Evolutionary conservation across 1,140 invertebrate genomes (phyloP), one percentile per base, ranked within the genome.

Genomic region (Luehdorfia chinensis): DNA sequence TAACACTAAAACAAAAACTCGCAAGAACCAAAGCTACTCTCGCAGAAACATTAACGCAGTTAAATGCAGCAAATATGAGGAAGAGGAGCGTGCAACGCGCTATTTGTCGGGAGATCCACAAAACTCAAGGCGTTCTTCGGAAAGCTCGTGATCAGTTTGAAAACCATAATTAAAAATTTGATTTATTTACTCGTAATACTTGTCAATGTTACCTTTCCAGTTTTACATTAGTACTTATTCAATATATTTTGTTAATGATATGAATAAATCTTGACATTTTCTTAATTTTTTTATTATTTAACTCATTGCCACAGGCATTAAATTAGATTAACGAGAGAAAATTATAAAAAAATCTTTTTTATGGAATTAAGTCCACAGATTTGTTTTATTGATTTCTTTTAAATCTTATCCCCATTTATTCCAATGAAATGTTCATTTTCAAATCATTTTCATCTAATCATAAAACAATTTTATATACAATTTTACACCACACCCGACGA

Each of bases 41-140:
- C 16, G 89, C 90, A 45, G 88, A 90, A 36, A 90, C 91, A 5
- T 66, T 89, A 9, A 75, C 78, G 21, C 89, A 91, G 59, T 69
- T 91, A 7, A 88, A 87, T 47, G 79, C 88, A 4, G 87, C 89
- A 2, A 90, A 91, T 61, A 83, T 89, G 66, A 81, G 86, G 34
- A 91, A 91, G 55, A 80, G 86, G 36, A 88, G 84, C 59, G 89
- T 90, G 2, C 89, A 91, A 55, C 87, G 88, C 31, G 89, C 89
- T 15, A 91, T 91, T 58, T 91, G 90, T 63, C 85, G 88, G 28
- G 89, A 92, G 70, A 89, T 92, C 33, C 89, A 90, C 54, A 90
- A 91, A 67, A 91, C 91, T 8, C 90, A 90, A 44, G 86, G 88
- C 43, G 89, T 92, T 12, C 67, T 92, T n/a, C 85, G 89, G 9